Percentiles rank a stretch among this genome's conserved stretches.
phyloP scores from a whole-genome alignment of 2,888 invertebrate species.

The Mycogona germanica region DNA sequence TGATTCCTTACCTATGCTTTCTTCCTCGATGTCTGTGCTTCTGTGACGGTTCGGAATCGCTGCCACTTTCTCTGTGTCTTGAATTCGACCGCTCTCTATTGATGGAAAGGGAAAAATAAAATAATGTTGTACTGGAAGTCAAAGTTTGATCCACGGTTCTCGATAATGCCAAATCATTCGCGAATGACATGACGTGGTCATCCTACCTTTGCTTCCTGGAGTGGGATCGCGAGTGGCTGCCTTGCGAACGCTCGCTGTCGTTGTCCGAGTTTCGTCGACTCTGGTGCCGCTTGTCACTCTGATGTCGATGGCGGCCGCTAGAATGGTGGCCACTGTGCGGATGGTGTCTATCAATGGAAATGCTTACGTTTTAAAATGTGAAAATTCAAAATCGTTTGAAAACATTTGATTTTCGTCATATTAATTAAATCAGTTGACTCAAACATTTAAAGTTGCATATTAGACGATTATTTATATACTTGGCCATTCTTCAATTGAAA shows the following conservation, averaged over 20 bases:
- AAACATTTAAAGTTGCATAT: too few relatives aligned
- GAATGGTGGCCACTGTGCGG: too few relatives aligned
- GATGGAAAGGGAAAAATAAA: background rate
- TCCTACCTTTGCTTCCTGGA: constrained; percentile 6
- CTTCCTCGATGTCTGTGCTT: constrained; percentile 13
- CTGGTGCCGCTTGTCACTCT: constrained; percentile 54
- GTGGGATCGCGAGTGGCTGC: constrained; percentile 44
- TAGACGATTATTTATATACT: too few relatives aligned
- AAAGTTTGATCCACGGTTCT: background rate
- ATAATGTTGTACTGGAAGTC: background rate
- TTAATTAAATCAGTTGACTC: too few relatives aligned
- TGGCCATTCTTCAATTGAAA: too few relatives aligned
- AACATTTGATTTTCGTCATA: too few relatives aligned
- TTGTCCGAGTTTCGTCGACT: constrained; percentile 75
- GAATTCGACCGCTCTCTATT: constrained; percentile 8
- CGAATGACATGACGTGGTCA: background rate
- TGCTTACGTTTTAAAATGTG: too few relatives aligned
- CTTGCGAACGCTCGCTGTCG: constrained; percentile 76
- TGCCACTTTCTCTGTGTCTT: constrained; percentile 9
- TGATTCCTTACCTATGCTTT: constrained; percentile 10
- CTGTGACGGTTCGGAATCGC: constrained; percentile 11
- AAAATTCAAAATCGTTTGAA: too few relatives aligned
- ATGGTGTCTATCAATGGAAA: too few relatives aligned
- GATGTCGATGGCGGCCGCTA: constrained; percentile 11
- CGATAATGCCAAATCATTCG: too few relatives aligned